Evolutionary conservation across 2,113 vertebrate species (phyloP).

Genomic region (Xiphophorus maculatus): DNA sequence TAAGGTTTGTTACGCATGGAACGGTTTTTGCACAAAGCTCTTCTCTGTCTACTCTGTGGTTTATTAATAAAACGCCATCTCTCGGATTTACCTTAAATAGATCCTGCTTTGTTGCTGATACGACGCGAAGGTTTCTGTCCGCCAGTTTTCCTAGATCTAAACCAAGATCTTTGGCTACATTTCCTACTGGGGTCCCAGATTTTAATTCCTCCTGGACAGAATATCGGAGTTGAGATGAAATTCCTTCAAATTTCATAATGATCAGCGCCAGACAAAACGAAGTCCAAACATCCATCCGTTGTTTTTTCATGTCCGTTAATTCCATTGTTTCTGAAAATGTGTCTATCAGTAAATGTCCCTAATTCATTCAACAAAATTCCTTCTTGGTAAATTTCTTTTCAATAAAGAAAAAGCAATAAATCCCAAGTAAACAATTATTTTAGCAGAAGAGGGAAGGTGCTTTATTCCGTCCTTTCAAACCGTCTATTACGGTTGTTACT

Average conservation of each 20-base stretch:
- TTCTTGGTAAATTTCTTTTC: fast-evolving
- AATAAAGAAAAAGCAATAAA: not conserved
- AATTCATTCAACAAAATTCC: not conserved
- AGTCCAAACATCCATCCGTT: conserved; percentile 40
- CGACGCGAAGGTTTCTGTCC: conserved; percentile 72
- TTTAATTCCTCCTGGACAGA: conserved; percentile 77
- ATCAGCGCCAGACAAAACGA: conserved; percentile 48
- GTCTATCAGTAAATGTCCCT: fast-evolving
- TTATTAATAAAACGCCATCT: conserved; percentile 73
- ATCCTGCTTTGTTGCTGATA: conserved; percentile 76
- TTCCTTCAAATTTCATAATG: conserved; percentile 33
- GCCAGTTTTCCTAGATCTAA: conserved; percentile 62
- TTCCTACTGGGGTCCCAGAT: conserved; percentile 66
- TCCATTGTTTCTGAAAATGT: conserved; percentile 53
- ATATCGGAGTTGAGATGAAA: conserved; percentile 73
- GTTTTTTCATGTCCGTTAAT: conserved; percentile 4
- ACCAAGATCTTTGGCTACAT: conserved; percentile 80
- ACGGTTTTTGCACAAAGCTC: conserved; percentile 71
- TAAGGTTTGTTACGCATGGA: conserved; percentile 69
- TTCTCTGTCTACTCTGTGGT: conserved; percentile 76
- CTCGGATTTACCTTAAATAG: conserved; percentile 74
- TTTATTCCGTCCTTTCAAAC: not conserved
- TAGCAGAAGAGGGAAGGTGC: not conserved
- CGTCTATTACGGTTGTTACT: conserved; percentile 8
- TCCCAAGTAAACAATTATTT: not conserved